Base-by-base conservation (phyloP, 2,888 invertebrate genomes). In the Caenorhabditis sp. region DNA sequence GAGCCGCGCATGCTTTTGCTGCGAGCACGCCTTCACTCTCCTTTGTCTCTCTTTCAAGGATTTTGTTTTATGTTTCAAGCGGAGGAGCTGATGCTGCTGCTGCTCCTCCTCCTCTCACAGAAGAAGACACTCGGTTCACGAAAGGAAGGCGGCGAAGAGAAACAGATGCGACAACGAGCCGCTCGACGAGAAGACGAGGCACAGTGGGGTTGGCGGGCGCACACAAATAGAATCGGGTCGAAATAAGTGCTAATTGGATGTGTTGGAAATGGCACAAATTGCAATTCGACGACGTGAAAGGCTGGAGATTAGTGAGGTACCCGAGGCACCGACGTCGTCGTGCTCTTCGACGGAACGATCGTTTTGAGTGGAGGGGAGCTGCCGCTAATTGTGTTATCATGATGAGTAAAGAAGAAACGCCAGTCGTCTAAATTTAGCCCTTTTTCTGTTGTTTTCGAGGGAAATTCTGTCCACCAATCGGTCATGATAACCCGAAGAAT, bases 211-310 rank as follows among this genome's bases (percentile, higher is more conserved):
- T 47, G 47, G 47, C 22, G 18, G 24, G 32, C 20, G 20, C 47
- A 58, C 13, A 55, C 37, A 53, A 28, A 44, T 24, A 51, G 62
- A 61, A 61, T 32, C 37, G 61, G 51, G 67, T 61, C 67, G 76
- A 76, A 76, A 76, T 76, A 77, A 77, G 77, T 69, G 69, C 69
- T 69, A 77, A 69, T 69, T 69, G 77, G 64, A 77, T 68, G 61
- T 28, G 56, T 11, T 44, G 62, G 55, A 68, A 77, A 62, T 55
- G 62, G 76, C 47, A 65, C 56, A 74, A 77, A 77, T 67, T 68
- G 61, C 20, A 68, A 77, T 61, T 68, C 61, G 76, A 77, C 67
- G 76, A 76, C 44, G 47, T 60, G 55, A 55, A 56, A 68, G 32
- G 67, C 51, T 35, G 67, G 61, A 61, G 44, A 74, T 65, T 58